Conservation (phyloP, 2,888 invertebrate species). For the Notodonta ziczac region DNA sequence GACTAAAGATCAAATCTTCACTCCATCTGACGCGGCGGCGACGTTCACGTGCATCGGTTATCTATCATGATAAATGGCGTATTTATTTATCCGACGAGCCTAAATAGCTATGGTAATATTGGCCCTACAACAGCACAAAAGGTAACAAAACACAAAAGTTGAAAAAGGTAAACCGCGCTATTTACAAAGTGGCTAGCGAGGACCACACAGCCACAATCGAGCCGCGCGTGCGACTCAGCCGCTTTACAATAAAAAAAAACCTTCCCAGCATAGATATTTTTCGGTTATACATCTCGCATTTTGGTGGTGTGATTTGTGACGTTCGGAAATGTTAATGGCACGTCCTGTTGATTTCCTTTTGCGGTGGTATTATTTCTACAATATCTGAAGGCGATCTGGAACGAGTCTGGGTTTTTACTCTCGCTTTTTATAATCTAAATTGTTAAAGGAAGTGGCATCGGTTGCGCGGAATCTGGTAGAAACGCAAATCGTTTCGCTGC, state of each 20-base stretch:
- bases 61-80: conserved; percentile 84
- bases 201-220: conserved; percentile 84
- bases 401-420: conserved; percentile 17
- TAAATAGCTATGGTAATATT: conserved; percentile 85
- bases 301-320: conserved; percentile 84
- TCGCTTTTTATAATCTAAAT: conserved; percentile 15
- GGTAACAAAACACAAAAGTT: conserved; percentile 85
- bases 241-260: conserved; percentile 74
- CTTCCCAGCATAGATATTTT: conserved; percentile 81
- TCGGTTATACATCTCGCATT: conserved; percentile 82
- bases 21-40: conserved; percentile 70
- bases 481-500: conserved; percentile 67
- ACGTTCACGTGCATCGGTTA: conserved; percentile 80
- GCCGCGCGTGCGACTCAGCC: conserved; percentile 82
- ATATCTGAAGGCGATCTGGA: conserved; percentile 28
- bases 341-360: conserved; percentile 69
- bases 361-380: conserved; percentile 36
- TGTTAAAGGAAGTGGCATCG: conserved; percentile 37
- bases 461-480: conserved; percentile 57
- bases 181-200: conserved; percentile 85
- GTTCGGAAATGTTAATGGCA: conserved; percentile 81
- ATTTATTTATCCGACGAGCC: conserved; percentile 84
- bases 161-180: conserved; percentile 85
- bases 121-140: conserved; percentile 84
- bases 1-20: conserved; percentile 73